Evolutionary conservation across 2,888 invertebrate genomes (phyloP).

Genomic region (Idaea biselata): DNA sequence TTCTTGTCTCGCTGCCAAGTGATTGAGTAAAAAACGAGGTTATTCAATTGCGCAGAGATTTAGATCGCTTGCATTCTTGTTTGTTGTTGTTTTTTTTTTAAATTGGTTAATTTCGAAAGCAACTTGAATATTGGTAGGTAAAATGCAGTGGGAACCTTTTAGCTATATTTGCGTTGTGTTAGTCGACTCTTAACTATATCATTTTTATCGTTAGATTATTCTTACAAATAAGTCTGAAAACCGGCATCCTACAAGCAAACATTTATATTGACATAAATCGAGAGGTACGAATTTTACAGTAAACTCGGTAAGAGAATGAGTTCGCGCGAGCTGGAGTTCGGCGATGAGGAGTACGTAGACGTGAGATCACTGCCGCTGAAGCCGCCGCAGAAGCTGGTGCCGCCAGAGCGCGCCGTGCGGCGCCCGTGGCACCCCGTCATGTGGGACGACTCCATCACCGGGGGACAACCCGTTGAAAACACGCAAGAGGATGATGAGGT

Average conservation of each 20-base stretch:
- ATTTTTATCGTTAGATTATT: too few relatives aligned
- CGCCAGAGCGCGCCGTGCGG: slow-evolving; percentile 74
- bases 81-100: slow-evolving; percentile 3
- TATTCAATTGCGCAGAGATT: slow-evolving; percentile 63
- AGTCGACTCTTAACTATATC: too few relatives aligned
- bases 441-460: slow-evolving; percentile 78
- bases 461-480: slow-evolving; percentile 55
- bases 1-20: slow-evolving; percentile 71
- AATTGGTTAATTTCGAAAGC: slow-evolving; percentile 4
- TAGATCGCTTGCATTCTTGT: slow-evolving; percentile 16
- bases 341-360: slow-evolving; percentile 66
- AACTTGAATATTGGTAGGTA: background rate
- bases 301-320: slow-evolving; percentile 29
- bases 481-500: slow-evolving; percentile 38
- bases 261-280: background rate
- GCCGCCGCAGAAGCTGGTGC: slow-evolving; percentile 74
- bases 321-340: slow-evolving; percentile 37
- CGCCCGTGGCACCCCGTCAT: slow-evolving; percentile 83
- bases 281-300: background rate
- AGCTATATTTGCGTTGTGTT: background rate
- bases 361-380: slow-evolving; percentile 60
- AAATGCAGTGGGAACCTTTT: background rate
- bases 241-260: background rate
- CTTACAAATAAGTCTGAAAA: background rate
- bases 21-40: slow-evolving; percentile 61